phyloP scores from a whole-genome alignment of 2,888 invertebrate genomes.

The Lysandra coridon region DNA sequence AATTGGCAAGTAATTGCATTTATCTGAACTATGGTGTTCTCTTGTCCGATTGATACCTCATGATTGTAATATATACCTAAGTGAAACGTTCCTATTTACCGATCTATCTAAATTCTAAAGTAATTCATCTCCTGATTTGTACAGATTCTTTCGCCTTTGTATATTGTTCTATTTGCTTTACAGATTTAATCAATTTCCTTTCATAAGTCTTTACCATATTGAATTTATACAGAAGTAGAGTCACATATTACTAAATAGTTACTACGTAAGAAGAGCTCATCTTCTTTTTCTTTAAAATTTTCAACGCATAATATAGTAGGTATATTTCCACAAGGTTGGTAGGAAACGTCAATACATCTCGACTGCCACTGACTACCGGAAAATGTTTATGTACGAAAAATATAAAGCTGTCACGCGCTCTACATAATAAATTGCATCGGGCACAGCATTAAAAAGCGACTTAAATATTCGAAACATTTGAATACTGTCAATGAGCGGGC shows the following conservation, averaged over 20 bases:
- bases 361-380: not conserved
- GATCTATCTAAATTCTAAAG: not conserved
- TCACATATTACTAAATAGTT: not conserved
- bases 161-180: not conserved
- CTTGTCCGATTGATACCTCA: too few relatives aligned
- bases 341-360: not conserved
- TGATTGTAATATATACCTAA: too few relatives aligned
- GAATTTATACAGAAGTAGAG: not conserved
- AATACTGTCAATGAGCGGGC: conserved; percentile 37
- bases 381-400: not conserved
- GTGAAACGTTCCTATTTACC: too few relatives aligned
- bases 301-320: not conserved
- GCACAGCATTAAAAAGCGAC: conserved; percentile 29
- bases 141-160: not conserved
- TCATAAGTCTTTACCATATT: too few relatives aligned
- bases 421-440: conserved; percentile 24
- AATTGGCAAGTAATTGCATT: not conserved
- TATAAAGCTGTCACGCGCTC: conserved; percentile 19
- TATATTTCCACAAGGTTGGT: not conserved
- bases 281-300: not conserved
- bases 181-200: not conserved
- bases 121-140: not conserved
- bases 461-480: conserved; percentile 39
- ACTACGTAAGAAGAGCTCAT: not conserved
- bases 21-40: not conserved